Evolutionary conservation across 1,140 invertebrate genomes (phyloP).

Genomic region (Dendrolimus punctatus): DNA sequence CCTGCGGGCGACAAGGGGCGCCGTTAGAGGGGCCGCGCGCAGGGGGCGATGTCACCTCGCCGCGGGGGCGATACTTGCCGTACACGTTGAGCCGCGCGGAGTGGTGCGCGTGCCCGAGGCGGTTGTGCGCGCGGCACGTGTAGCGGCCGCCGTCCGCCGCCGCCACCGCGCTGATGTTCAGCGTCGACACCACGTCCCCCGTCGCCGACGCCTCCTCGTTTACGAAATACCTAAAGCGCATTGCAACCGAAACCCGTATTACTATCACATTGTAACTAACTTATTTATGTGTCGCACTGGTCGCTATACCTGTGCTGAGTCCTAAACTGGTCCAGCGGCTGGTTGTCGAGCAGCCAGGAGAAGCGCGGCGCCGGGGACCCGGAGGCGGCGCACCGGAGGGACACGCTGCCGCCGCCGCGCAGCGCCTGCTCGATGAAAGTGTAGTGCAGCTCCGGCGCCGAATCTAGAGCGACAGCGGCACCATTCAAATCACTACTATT

Average conservation of each 20-base stretch:
- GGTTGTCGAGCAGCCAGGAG: slow-evolving; percentile 87
- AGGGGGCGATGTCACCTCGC: background rate
- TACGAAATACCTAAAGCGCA: slow-evolving; percentile 31
- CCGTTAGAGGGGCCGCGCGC: too few relatives aligned
- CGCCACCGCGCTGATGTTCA: slow-evolving; percentile 75
- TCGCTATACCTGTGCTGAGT: slow-evolving; percentile 33
- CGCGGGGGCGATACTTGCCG: slow-evolving; percentile 70
- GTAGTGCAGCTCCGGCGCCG: slow-evolving; percentile 82
- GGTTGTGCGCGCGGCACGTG: slow-evolving; percentile 83
- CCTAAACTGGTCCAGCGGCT: slow-evolving; percentile 69
- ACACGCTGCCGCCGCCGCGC: slow-evolving; percentile 82
- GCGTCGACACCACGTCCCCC: slow-evolving; percentile 46
- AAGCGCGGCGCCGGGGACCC: slow-evolving; percentile 88
- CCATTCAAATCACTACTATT: too few relatives aligned
- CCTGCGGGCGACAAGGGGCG: slow-evolving; percentile 66
- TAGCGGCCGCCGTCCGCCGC: slow-evolving; percentile 87
- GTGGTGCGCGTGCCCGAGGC: slow-evolving; percentile 79
- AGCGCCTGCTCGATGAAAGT: slow-evolving; percentile 89
- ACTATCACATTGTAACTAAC: too few relatives aligned
- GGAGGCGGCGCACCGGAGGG: slow-evolving; percentile 85
- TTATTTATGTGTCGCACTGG: too few relatives aligned
- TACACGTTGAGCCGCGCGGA: slow-evolving; percentile 87
- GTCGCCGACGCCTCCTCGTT: slow-evolving; percentile 30
- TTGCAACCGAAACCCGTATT: too few relatives aligned
- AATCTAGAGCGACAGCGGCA: slow-evolving; percentile 23